Evolutionary conservation across 2,797 vertebrate species (phyloP).

Genomic region (Simalia tracyae): DNA sequence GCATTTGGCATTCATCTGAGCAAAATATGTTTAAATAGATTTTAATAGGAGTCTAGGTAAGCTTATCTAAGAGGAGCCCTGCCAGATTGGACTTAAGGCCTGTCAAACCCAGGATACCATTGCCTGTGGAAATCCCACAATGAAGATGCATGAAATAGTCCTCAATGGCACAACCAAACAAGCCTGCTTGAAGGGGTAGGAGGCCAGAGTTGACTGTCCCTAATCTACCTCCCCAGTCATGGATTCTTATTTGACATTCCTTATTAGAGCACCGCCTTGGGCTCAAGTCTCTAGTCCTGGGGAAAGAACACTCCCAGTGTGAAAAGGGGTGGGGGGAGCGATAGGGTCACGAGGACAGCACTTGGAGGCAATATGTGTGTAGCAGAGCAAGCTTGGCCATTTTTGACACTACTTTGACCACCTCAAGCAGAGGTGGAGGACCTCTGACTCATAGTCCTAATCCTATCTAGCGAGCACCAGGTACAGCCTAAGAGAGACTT

Average conservation of each 20-base stretch:
- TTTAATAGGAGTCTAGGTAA: conserved; percentile 11
- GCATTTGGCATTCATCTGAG: conserved; percentile 58
- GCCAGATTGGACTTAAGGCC: neutral
- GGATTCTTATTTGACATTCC: neutral
- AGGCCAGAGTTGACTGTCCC: neutral
- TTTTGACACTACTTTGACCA: neutral
- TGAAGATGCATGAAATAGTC: neutral
- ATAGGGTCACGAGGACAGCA: neutral
- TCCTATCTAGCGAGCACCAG: neutral
- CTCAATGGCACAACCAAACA: neutral
- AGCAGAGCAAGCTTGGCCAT: neutral
- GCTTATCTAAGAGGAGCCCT: neutral
- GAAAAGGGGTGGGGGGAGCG: neutral
- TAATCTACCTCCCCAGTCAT: no score
- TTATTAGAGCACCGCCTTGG: neutral
- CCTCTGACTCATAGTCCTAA: neutral
- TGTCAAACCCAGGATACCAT: neutral
- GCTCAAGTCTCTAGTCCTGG: neutral
- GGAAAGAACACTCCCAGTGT: neutral
- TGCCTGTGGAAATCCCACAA: neutral
- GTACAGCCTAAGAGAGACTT: neutral
- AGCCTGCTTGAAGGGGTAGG: neutral
- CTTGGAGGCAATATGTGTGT: neutral
- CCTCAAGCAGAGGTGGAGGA: neutral
- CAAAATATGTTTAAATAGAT: conserved; percentile 57